Evolutionary conservation across 2,888 invertebrate genomes (phyloP).

Genomic region (Rhaphigaster nebulosa): DNA sequence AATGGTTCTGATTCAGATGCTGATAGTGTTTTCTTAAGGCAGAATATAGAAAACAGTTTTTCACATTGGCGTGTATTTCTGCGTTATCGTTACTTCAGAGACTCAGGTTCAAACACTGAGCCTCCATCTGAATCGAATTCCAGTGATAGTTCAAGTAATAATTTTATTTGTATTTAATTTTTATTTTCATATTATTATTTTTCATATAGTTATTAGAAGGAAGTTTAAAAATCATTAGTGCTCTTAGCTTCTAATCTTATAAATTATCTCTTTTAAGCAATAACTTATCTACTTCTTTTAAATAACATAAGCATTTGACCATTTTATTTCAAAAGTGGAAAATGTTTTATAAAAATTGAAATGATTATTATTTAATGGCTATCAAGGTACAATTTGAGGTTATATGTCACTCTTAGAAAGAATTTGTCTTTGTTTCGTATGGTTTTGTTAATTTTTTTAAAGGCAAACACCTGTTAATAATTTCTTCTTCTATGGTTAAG

Average conservation of each 20-base stretch:
- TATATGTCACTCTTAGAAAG: not conserved
- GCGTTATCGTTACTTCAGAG: conserved; percentile 55
- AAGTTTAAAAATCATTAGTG: not conserved
- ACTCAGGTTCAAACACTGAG: conserved; percentile 57
- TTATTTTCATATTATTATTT: not conserved
- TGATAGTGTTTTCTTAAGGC: conserved; percentile 47
- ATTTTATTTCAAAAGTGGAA: not conserved
- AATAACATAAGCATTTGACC: not conserved
- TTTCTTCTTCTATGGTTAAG: not conserved
- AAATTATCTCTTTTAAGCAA: not conserved
- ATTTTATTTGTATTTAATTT: not conserved
- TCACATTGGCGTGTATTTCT: conserved; percentile 59
- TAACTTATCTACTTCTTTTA: not conserved
- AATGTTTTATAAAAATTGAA: not conserved
- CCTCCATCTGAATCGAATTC: conserved; percentile 59
- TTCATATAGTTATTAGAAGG: not conserved
- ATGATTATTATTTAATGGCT: not conserved
- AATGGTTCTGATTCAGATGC: conserved; percentile 57
- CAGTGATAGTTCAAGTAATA: conserved; percentile 58
- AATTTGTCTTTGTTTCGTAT: not conserved
- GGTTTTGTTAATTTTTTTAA: not conserved
- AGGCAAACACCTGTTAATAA: not conserved
- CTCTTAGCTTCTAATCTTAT: not conserved
- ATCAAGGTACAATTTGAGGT: too few species aligned
- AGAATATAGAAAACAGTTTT: conserved; percentile 48